Percentiles rank a stretch among this genome's conserved stretches.
Evolutionary conservation across 2,888 invertebrate species (phyloP).

Genomic region (Drosophila yooni): DNA sequence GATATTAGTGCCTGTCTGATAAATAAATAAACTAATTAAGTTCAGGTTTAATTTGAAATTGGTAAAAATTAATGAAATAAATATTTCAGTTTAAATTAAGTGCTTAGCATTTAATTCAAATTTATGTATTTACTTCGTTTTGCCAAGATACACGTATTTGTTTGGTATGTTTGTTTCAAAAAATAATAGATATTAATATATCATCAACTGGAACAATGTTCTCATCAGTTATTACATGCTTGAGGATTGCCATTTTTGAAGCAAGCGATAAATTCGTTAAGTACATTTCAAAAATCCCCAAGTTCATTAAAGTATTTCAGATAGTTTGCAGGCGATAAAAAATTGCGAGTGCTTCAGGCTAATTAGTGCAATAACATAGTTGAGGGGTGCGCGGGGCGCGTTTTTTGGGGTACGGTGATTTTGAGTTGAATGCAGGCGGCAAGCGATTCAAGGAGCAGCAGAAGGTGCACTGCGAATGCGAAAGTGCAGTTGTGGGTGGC

Average conservation of each 20-base stretch:
- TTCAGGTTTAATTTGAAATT: not conserved
- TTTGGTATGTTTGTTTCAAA: not conserved
- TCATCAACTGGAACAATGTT: not conserved
- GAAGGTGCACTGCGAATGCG: constrained; percentile 4
- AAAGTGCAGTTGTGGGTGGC: constrained; percentile 30
- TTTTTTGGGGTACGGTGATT: not conserved
- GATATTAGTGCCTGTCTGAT: not conserved
- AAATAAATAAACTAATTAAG: not conserved
- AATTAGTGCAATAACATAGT: constrained; percentile 43
- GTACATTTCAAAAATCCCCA: constrained; percentile 33
- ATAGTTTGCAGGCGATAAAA: constrained; percentile 29
- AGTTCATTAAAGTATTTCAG: constrained; percentile 18
- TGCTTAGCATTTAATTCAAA: not conserved
- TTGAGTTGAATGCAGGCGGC: constrained; percentile 5
- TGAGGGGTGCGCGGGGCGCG: constrained; percentile 5
- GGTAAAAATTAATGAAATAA: not conserved
- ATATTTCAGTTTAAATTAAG: not conserved
- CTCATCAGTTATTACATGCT: constrained; percentile 20
- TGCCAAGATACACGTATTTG: not conserved
- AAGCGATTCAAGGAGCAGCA: constrained; percentile 19
- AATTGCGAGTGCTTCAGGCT: constrained; percentile 40
- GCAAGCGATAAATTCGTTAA: constrained; percentile 34
- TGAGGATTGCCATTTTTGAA: constrained; percentile 14
- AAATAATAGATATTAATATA: not conserved
- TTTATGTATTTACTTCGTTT: not conserved